Conservation (phyloP, 2,113 vertebrate genomes). For the Balaeniceps rex region DNA sequence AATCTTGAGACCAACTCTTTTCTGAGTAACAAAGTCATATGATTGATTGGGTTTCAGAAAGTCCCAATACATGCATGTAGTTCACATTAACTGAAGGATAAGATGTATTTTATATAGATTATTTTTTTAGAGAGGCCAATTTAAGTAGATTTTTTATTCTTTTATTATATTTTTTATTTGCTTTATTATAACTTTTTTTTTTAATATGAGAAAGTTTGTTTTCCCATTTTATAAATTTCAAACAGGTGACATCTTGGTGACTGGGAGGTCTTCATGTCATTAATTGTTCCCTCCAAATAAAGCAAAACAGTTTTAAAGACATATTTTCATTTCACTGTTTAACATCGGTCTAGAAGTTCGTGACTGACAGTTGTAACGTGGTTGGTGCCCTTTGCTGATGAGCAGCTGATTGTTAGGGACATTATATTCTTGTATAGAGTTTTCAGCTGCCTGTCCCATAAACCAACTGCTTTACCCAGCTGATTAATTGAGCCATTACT, state of each 20-base stretch:
- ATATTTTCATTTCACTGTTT: background rate
- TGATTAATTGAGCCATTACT: background rate
- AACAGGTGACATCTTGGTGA: background rate
- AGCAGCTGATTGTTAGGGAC: background rate
- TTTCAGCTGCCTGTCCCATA: background rate
- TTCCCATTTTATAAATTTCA: background rate
- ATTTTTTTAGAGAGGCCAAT: background rate
- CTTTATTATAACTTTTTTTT: background rate
- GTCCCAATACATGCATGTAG: rapidly evolving
- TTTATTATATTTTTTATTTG: background rate
- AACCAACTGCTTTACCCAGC: background rate
- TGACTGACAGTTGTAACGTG: background rate
- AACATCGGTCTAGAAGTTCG: background rate
- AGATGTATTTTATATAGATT: background rate
- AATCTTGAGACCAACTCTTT: background rate
- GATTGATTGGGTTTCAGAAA: background rate
- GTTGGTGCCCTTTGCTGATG: background rate
- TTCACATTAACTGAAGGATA: background rate
- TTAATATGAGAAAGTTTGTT: background rate
- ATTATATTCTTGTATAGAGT: background rate
- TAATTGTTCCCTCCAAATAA: background rate
- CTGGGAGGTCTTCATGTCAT: background rate
- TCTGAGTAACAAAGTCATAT: background rate
- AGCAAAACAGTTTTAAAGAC: background rate
- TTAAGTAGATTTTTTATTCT: background rate